Evolutionary conservation across 1,140 invertebrate species (phyloP).

Genomic region (Heliconius melpomene): DNA sequence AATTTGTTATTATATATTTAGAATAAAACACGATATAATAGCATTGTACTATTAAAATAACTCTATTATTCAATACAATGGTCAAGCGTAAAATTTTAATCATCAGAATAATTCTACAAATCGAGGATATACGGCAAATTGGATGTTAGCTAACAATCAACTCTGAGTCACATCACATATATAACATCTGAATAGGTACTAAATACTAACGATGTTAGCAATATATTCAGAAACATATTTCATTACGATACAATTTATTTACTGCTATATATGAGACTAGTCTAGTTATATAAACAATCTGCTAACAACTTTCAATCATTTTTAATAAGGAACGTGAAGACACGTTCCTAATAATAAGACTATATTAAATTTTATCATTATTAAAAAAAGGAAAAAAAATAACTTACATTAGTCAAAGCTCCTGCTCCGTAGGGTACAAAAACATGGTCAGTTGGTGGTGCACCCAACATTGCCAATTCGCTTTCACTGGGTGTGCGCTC

Average conservation of each 20-base stretch:
- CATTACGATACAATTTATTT: background rate
- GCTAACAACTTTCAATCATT: background rate
- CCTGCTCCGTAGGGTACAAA: conserved; percentile 78
- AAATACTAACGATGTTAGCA: background rate
- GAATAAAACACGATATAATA: background rate
- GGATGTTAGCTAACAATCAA: conserved; percentile 51
- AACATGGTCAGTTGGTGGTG: conserved; percentile 72
- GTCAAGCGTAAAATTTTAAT: conserved; percentile 52
- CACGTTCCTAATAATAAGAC: too few species aligned
- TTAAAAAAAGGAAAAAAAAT: too few species aligned
- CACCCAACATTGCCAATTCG: conserved; percentile 75
- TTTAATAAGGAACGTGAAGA: too few species aligned
- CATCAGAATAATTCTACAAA: conserved; percentile 51
- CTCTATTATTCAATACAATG: conserved; percentile 21
- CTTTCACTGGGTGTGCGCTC: conserved; percentile 78
- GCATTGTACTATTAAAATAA: background rate
- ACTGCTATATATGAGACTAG: background rate
- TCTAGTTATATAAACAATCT: background rate
- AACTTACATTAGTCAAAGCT: conserved; percentile 81
- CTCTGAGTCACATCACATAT: background rate
- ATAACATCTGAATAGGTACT: background rate
- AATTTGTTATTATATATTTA: background rate
- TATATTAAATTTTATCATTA: too few species aligned
- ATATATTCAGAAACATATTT: background rate
- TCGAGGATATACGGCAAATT: conserved; percentile 66